These are phyloP conservation scores for honey bee (Apis mellifera) DNA, from an alignment of 1,140 invertebrate genomes.

Conservation along the genomic window Amel_HAv3.1 CM009942.2:1269501-1270000, in stretches of 20 bases:
- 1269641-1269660: not conserved
- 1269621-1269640: not conserved
- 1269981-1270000: too few species aligned
- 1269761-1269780: not conserved
- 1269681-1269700: not conserved
- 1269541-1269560: too few species aligned
- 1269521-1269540: too few species aligned
- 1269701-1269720: constrained; percentile 17
- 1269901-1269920: not conserved
- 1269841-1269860: not conserved
- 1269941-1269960: not conserved
- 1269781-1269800: not conserved
- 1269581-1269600: too few species aligned
- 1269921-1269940: not conserved
- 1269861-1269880: not conserved
- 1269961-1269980: not conserved
- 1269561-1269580: too few species aligned
- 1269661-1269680: not conserved
- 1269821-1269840: not conserved
- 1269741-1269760: constrained; percentile 18
- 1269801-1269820: not conserved
- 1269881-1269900: not conserved
- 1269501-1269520: not conserved
- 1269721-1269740: not conserved
- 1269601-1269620: not conserved